Evolutionary conservation across 2,113 vertebrate genomes (phyloP).

Genomic region (Tetrao urogallus): DNA sequence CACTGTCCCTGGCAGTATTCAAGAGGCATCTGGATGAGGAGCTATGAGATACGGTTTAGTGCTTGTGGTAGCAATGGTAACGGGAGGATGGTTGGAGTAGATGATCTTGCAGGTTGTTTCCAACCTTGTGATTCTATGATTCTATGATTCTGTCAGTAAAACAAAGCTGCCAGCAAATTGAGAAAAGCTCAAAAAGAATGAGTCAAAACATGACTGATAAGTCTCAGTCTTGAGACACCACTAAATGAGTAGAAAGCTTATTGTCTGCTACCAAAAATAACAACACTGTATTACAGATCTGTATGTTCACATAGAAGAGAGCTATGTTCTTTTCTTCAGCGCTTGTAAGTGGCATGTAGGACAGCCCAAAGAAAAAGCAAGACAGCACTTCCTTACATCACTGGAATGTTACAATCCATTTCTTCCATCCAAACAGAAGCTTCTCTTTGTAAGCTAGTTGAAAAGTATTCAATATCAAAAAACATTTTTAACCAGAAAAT

Average conservation of each 20-base stretch:
- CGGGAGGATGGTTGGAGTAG: no score
- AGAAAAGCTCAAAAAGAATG: neutral
- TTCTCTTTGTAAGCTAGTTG: neutral
- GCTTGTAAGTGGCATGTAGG: neutral
- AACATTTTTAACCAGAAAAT: neutral
- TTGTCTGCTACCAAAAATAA: neutral
- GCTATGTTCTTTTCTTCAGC: rapidly evolving
- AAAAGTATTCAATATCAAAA: neutral
- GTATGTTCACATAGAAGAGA: neutral
- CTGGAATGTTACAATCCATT: neutral
- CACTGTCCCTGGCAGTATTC: no score
- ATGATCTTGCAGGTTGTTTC: no score
- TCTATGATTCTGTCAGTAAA: neutral
- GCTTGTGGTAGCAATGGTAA: no score
- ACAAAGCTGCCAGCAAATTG: neutral
- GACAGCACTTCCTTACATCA: neutral
- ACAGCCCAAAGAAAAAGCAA: neutral
- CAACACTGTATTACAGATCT: neutral
- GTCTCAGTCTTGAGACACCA: neutral
- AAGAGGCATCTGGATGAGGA: no score
- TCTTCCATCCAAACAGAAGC: neutral
- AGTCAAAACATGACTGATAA: neutral
- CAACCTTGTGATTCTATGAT: no score
- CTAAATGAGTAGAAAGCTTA: neutral
- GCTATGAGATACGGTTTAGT: no score